Evolutionary conservation across 2,888 invertebrate genomes (phyloP).

Genomic region (Eubasilissa splendida): DNA sequence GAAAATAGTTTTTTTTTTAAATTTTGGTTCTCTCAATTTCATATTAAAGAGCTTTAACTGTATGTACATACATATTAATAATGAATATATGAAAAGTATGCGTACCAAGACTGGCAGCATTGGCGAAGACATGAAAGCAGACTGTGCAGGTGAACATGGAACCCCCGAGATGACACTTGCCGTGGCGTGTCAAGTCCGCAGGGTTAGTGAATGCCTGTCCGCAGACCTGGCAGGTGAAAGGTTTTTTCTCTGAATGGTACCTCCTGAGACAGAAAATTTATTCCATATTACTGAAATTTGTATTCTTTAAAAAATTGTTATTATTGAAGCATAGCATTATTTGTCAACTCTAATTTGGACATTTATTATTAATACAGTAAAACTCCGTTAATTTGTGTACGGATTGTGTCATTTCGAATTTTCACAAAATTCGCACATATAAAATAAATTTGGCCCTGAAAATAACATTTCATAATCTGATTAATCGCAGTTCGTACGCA

Average conservation of each 20-base stretch:
- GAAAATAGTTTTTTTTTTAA: too few relatives aligned
- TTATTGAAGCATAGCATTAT: background rate
- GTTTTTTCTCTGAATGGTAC: conserved; percentile 89
- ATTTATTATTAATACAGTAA: too few relatives aligned
- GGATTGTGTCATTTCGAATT: too few relatives aligned
- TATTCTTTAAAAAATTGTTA: background rate
- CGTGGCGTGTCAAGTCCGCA: conserved; percentile 85
- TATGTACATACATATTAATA: background rate
- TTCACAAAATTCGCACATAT: too few relatives aligned
- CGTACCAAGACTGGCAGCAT: conserved; percentile 73
- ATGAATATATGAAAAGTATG: background rate
- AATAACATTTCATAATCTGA: too few relatives aligned
- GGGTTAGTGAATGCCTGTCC: conserved; percentile 88
- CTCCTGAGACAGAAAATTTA: conserved; percentile 70
- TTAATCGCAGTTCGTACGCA: too few relatives aligned
- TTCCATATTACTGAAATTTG: background rate
- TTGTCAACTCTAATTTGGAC: too few relatives aligned
- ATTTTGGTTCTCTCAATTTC: too few relatives aligned
- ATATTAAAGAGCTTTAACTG: background rate
- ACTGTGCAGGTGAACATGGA: conserved; percentile 82
- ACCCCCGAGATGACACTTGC: conserved; percentile 88
- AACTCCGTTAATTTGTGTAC: too few relatives aligned
- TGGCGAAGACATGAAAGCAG: conserved; percentile 83
- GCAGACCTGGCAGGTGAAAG: conserved; percentile 86
- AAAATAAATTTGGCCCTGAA: too few relatives aligned